These are phyloP conservation scores for Amphiprion percula DNA, from an alignment of 2,113 vertebrate species.

Conservation along the genomic window DNA sequence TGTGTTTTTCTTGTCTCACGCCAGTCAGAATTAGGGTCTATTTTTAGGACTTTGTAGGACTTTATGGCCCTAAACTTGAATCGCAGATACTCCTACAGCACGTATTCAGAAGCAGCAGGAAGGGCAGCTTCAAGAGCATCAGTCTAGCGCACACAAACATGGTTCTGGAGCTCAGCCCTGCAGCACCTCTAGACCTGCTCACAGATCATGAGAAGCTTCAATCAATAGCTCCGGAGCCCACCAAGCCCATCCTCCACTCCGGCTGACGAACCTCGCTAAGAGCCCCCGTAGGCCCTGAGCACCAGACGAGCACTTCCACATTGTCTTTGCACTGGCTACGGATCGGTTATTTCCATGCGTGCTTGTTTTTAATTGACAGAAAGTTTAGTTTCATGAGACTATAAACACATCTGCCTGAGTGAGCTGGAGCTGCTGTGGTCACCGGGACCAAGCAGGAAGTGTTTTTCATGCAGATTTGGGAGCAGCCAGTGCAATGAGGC, in stretches of 20 bases:
- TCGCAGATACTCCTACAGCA: not conserved
- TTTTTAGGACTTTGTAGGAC: no score
- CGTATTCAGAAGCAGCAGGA: slow-evolving; percentile 28
- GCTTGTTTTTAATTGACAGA: slow-evolving; percentile 28
- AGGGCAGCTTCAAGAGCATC: slow-evolving; percentile 50
- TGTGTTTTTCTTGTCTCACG: not conserved
- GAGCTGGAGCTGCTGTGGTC: not conserved
- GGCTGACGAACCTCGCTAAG: slow-evolving; percentile 47
- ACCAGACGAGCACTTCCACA: slow-evolving; percentile 24
- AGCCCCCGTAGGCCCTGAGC: slow-evolving; percentile 24
- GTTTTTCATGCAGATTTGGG: slow-evolving; percentile 27
- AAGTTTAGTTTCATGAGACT: slow-evolving; percentile 17
- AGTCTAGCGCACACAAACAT: slow-evolving; percentile 28
- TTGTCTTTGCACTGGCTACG: not conserved
- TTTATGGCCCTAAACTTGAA: no score
- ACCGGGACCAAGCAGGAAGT: not conserved
- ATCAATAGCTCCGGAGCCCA: slow-evolving; percentile 66
- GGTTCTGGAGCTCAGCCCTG: slow-evolving; percentile 36
- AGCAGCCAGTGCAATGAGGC: slow-evolving; percentile 48
- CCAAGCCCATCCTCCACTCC: slow-evolving; percentile 23
- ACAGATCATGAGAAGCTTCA: slow-evolving; percentile 72
- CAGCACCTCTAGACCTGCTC: slow-evolving; percentile 53
- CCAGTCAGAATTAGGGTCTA: no score
- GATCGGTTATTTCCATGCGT: slow-evolving; percentile 18
- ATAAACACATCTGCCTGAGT: slow-evolving; percentile 7